A percentile compares a stretch with the other conserved stretches of the same genome.
Evolutionary conservation across 92 coral and sea anemone species (phyloP).

Genomic region (Ricordea florida): DNA sequence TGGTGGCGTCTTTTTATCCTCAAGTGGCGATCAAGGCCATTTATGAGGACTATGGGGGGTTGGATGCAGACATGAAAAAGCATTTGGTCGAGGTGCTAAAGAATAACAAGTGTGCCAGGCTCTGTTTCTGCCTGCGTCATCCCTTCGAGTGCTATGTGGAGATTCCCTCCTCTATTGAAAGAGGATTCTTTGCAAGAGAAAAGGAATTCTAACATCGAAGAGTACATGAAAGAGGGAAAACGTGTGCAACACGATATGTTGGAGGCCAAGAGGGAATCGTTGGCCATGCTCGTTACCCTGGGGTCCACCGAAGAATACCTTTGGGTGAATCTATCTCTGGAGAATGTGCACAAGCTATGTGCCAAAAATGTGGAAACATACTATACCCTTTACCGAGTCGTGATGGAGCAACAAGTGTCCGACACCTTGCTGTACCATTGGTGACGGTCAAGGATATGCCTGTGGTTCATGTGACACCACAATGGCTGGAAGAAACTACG

Average conservation of each 20-base stretch:
- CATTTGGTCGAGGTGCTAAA: conserved; percentile 6
- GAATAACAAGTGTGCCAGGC: neutral
- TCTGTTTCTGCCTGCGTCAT: neutral
- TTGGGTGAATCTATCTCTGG: neutral
- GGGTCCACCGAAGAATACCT: neutral
- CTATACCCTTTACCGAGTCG: conserved; percentile 12
- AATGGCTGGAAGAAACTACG: too few relatives aligned
- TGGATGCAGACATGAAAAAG: neutral
- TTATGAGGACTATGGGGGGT: conserved; percentile 25
- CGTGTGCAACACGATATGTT: too few relatives aligned
- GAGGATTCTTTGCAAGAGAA: too few relatives aligned
- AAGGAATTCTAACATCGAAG: too few relatives aligned
- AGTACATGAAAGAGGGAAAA: too few relatives aligned
- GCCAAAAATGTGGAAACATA: conserved; percentile 36
- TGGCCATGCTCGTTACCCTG: too few relatives aligned
- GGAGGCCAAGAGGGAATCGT: too few relatives aligned
- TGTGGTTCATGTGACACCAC: too few relatives aligned
- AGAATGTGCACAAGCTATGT: conserved; percentile 15
- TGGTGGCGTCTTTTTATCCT: neutral
- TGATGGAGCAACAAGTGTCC: neutral
- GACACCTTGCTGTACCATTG: too few relatives aligned
- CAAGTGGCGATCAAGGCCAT: neutral
- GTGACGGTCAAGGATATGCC: too few relatives aligned
- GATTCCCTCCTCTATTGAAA: too few relatives aligned
- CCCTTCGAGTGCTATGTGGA: too few relatives aligned